Evolutionary conservation across 2,797 vertebrate species (phyloP), one percentile per base, ranked within the genome.

Genomic region (Enoplosus armatus): DNA sequence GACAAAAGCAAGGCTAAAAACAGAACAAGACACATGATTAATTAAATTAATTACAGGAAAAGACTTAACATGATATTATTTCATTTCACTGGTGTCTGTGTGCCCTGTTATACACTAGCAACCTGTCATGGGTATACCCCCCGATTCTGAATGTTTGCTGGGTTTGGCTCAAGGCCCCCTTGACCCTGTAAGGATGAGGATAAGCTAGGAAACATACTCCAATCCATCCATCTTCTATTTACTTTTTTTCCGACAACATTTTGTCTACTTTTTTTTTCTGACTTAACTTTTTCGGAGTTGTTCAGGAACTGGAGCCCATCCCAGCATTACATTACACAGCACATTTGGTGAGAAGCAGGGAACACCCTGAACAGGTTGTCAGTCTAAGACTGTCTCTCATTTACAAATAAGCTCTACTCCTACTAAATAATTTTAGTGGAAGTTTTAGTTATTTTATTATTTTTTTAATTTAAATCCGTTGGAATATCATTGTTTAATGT

Each of bases 1-100:
- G 59, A 63, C 14, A 33, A 55, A 63, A 39, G 1, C 16, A 47
- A 63, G 26, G 39, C 41, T 58, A 8, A 63, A 77, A 56, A 56
- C 20, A 60, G 9, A 22, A 58, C 10, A 18, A 26, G 8, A 47
- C 9, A 35, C 3, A 20, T 8, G 1, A 62, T 37, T 31, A 3
- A 48, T 77, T 27, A 51, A 66, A n/a, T 50, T 31, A 60, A 69
- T 27, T 4, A 29, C 29, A 45, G 9, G 11, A 26, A 53, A 60
- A 54, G 1, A 5, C 24, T 39, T 18, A 31, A 9, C 2, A 48
- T 24, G 14, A 24, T 45, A 18, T 47, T 41, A 61, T 16, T 72
- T 53, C 39, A 10, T 11, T 18, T 24, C 22, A 53, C 20, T 53
- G 8, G 35, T 41, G 47, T 43, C 24, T 31, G 5, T 62, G 26